Base-by-base conservation (phyloP, 2,113 vertebrate genomes). In the Dicerorhinus sumatrensis region DNA sequence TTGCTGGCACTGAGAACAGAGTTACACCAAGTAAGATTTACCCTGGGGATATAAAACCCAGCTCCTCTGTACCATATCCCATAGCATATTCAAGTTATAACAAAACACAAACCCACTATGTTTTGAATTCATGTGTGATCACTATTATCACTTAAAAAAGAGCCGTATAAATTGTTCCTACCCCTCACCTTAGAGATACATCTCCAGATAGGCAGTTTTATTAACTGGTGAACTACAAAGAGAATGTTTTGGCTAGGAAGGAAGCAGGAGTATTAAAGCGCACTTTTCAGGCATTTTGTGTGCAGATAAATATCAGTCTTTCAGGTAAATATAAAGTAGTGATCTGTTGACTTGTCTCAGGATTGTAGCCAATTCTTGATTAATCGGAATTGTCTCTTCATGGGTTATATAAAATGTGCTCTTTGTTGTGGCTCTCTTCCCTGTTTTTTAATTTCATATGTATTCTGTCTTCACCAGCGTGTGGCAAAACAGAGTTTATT, bases 321-420 rank as follows among this genome's bases (percentile, higher is more conserved):
- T 70, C 65, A 85, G 60, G 21, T 89, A 76, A 85, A n/a, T 92
- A 31, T 70, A 29, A 42, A 62, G 69, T 62, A 73, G 73, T 76
- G n/a, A 31, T 83, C 60, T 62, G 46, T 46, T 91, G 42, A 18
- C 39, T 92, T 88, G 12, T 77, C 17, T 83, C 58, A 73, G 76
- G 54, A 84, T 54, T 80, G 42, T 91, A 94, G 83, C 58, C 42
- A 86, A 17, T 10, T 89, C 73, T 46, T 69, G 56, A 83, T 97
- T 62, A 31, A 58, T 94, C 29, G 96, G 70, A 92, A 80, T 21
- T 79, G 33, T 91, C 36, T 58, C 12, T 63, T 72, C 25, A 73
- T 17, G 46, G 72, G 8, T 80, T 65, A 25, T 79, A 65, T 84
- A 67, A 91, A 54, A 46, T 82, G 25, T 94, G 33, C 33, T 73